Percentiles rank a stretch among this genome's conserved stretches.
phyloP scores from a whole-genome alignment of 2,113 vertebrate genomes.

The Syngnathus scovelli region DNA sequence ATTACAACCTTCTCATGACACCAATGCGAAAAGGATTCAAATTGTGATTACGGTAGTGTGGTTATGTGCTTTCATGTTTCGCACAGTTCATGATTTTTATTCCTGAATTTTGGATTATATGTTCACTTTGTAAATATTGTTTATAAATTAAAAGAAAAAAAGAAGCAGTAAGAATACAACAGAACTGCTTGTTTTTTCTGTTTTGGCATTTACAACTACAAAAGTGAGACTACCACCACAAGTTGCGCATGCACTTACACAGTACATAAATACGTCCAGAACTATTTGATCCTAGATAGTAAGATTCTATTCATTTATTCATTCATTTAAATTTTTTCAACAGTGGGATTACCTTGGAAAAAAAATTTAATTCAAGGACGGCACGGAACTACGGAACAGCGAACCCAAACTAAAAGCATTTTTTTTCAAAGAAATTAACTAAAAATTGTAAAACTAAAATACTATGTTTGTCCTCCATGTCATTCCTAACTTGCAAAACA shows the following conservation, averaged over 20 bases:
- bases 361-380: too few relatives aligned
- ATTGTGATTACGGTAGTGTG: conserved; percentile 34
- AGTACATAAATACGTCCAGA: background rate
- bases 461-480: too few relatives aligned
- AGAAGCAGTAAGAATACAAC: conserved; percentile 54
- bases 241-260: background rate
- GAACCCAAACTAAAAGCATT: too few relatives aligned
- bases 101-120: conserved; percentile 23
- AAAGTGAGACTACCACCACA: background rate
- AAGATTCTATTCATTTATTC: too few relatives aligned
- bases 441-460: too few relatives aligned
- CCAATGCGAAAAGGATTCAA: conserved; percentile 25
- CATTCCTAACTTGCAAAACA: too few relatives aligned
- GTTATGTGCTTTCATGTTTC: conserved; percentile 44
- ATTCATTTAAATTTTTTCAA: too few relatives aligned
- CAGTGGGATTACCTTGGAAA: too few relatives aligned
- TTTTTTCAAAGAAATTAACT: too few relatives aligned
- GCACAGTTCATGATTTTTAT: conserved; percentile 38
- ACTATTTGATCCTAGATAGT: background rate
- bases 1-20: conserved; percentile 30
- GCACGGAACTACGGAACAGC: too few relatives aligned
- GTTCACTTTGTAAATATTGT: conserved; percentile 60
- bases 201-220: conserved; percentile 17
- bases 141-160: conserved; percentile 55
- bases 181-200: conserved; percentile 29